Conservation (phyloP, 1,140 invertebrate genomes). For the Gonatopus flavifemur region DNA sequence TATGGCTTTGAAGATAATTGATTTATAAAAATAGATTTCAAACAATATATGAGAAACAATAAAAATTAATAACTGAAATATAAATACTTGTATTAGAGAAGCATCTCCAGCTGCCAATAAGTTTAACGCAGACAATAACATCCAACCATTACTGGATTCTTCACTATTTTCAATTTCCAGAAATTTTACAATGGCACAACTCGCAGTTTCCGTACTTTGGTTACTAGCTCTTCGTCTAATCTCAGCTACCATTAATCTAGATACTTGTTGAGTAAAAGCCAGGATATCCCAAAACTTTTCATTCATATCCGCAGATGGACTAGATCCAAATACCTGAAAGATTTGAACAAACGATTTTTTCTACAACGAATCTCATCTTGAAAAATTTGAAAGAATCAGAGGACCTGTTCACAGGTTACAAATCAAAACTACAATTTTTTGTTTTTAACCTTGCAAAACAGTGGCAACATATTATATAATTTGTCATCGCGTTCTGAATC, state of each 20-base stretch:
- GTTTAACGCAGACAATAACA: constrained; percentile 89
- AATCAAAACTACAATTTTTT: neutral
- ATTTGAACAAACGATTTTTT: neutral
- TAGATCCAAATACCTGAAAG: constrained; percentile 84
- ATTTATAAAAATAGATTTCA: too few relatives aligned
- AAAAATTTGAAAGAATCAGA: neutral
- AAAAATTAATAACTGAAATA: constrained; percentile 49
- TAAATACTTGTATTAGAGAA: constrained; percentile 68
- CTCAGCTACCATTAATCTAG: constrained; percentile 92
- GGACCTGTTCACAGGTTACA: neutral
- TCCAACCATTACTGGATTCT: constrained; percentile 95
- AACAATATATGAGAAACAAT: too few relatives aligned
- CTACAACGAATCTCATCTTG: neutral
- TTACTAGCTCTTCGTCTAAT: constrained; percentile 91
- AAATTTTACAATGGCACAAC: constrained; percentile 94
- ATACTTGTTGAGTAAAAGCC: constrained; percentile 91
- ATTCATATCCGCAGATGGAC: constrained; percentile 88
- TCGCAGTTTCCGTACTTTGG: constrained; percentile 93
- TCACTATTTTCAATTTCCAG: constrained; percentile 90
- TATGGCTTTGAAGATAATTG: neutral
- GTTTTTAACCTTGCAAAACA: constrained; percentile 90
- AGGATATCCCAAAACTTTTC: constrained; percentile 94
- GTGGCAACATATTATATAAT: constrained; percentile 95
- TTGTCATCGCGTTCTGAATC: constrained; percentile 89
- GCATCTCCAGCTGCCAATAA: constrained; percentile 83